These are phyloP conservation scores for Cyprinodon tularosa DNA, from an alignment of 2,113 vertebrate genomes.

Conservation along the genomic window DNA sequence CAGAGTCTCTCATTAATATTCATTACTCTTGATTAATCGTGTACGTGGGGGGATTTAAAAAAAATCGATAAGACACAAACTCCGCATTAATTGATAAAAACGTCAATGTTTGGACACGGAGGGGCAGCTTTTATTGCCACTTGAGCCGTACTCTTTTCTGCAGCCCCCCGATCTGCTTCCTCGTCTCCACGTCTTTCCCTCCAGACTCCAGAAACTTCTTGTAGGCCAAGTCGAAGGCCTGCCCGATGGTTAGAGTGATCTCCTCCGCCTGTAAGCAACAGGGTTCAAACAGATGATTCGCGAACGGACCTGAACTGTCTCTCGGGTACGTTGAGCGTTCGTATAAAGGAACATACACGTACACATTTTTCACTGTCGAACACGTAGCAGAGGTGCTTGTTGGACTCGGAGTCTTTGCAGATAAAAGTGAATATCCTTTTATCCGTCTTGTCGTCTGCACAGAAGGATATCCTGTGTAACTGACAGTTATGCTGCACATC, in stretches of 20 bases:
- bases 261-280: slow-evolving; percentile 86
- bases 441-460: slow-evolving; percentile 98
- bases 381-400: slow-evolving; percentile 97
- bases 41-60: slow-evolving; percentile 16
- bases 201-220: slow-evolving; percentile 99
- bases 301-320: neutral
- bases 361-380: slow-evolving; percentile 99
- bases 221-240: slow-evolving; percentile 98
- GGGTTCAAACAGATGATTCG: neutral
- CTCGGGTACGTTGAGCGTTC: neutral
- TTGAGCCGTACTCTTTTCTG: slow-evolving; percentile 91
- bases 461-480: slow-evolving; percentile 98
- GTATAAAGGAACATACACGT: slow-evolving; percentile 67
- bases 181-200: slow-evolving; percentile 97
- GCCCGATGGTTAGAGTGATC: slow-evolving; percentile 97
- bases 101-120: neutral
- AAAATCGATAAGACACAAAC: slow-evolving; percentile 33
- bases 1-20: slow-evolving; percentile 39
- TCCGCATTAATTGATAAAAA: slow-evolving; percentile 18
- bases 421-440: slow-evolving; percentile 99
- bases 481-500: slow-evolving; percentile 97
- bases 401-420: slow-evolving; percentile 98
- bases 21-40: slow-evolving; percentile 29
- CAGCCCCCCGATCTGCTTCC: slow-evolving; percentile 95
- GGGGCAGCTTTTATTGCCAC: neutral